A percentile compares a stretch with the other conserved stretches of the same genome.
Evolutionary conservation across 37 sponge, comb jelly and placozoan species (phyloP).

Genomic region (Halichondria panicea): DNA sequence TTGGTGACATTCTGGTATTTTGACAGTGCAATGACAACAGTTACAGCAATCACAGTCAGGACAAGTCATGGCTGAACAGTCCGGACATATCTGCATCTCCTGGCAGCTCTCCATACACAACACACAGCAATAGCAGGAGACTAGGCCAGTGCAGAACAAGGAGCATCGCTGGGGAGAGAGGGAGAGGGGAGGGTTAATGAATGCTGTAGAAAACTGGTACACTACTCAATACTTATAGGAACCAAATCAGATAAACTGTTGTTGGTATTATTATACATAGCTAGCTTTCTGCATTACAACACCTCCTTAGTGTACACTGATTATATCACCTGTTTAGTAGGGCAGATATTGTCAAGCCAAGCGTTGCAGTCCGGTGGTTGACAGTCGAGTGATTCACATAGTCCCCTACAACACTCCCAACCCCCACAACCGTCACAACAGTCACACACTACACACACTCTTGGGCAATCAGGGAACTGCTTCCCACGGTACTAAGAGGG

Average conservation of each 20-base stretch:
- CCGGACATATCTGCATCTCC: slow-evolving; percentile 22
- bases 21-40: slow-evolving; percentile 61
- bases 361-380: slow-evolving; percentile 26
- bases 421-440: not conserved
- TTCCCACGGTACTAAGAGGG: not conserved
- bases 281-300: too few species aligned
- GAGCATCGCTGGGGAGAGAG: slow-evolving; percentile 12
- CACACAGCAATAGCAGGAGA: slow-evolving; percentile 50
- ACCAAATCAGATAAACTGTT: not conserved
- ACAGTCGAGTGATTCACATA: slow-evolving; percentile 52
- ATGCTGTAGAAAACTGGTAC: not conserved
- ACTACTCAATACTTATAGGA: not conserved
- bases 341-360: slow-evolving; percentile 65
- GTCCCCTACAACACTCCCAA: slow-evolving; percentile 7
- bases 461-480: not conserved
- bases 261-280: too few species aligned
- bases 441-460: slow-evolving; percentile 1
- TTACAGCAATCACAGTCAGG: slow-evolving; percentile 48
- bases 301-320: too few species aligned
- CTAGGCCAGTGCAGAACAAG: slow-evolving; percentile 7
- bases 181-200: not conserved
- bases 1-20: slow-evolving; percentile 53
- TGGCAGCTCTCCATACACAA: too few species aligned
- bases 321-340: slow-evolving; percentile 50
- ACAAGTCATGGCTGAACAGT: slow-evolving; percentile 20